Conservation (phyloP, 2,888 invertebrate genomes). For the Drosophila putrida region DNA sequence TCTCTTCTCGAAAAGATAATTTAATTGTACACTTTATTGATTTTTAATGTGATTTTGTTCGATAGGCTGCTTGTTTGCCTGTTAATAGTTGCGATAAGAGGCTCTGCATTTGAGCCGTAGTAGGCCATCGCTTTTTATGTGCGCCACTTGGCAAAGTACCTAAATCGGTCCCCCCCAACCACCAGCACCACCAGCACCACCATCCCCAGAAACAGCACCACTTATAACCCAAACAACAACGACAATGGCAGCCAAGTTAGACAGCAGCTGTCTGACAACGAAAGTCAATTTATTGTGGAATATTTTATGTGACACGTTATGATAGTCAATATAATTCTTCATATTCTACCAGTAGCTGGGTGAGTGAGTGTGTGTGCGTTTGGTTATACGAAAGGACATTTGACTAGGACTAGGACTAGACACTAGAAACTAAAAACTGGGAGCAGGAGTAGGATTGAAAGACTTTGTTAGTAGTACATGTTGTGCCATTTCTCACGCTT, state of each 20-base stretch:
- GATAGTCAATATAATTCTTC: slow-evolving; percentile 76
- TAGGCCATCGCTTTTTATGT: slow-evolving; percentile 68
- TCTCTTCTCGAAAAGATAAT: slow-evolving; percentile 52
- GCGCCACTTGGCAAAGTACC: slow-evolving; percentile 65
- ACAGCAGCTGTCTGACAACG: slow-evolving; percentile 55
- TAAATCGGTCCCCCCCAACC: slow-evolving; percentile 17
- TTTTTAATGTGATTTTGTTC: slow-evolving; percentile 74
- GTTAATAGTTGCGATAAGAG: slow-evolving; percentile 75
- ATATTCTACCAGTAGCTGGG: slow-evolving; percentile 39
- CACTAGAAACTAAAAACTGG: neutral
- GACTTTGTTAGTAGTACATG: slow-evolving; percentile 32
- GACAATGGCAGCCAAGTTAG: slow-evolving; percentile 20
- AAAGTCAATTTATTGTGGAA: slow-evolving; percentile 80
- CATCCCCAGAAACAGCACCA: neutral
- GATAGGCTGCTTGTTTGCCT: slow-evolving; percentile 57
- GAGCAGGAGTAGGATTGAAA: neutral
- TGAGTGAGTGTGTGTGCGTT: slow-evolving; percentile 8
- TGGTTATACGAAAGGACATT: slow-evolving; percentile 34
- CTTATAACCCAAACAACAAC: slow-evolving; percentile 15
- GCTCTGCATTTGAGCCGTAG: slow-evolving; percentile 34
- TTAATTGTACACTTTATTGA: slow-evolving; percentile 79
- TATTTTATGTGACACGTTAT: slow-evolving; percentile 81
- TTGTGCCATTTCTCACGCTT: slow-evolving; percentile 70
- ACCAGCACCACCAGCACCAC: neutral
- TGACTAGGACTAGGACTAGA: neutral